Conservation (phyloP, 2,797 vertebrate species). For the Tolypeutes matacus region DNA sequence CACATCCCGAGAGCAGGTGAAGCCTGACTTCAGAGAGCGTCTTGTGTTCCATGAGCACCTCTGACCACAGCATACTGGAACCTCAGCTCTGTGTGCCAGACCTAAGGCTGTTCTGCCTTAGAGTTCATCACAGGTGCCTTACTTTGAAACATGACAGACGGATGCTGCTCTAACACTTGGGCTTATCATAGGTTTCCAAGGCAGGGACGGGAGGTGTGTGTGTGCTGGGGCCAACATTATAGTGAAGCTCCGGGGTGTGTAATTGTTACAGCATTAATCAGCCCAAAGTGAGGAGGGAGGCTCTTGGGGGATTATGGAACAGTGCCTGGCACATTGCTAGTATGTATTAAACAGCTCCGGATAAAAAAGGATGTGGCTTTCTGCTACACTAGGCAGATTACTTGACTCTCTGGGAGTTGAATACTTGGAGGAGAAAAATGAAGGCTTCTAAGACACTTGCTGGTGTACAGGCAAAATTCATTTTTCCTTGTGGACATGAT, state of each 20-base stretch:
- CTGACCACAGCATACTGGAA: not conserved
- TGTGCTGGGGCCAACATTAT: not conserved
- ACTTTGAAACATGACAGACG: not conserved
- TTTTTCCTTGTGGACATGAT: slow-evolving; percentile 45
- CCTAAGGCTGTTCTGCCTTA: not conserved
- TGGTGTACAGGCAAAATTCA: slow-evolving; percentile 54
- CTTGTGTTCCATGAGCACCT: not conserved
- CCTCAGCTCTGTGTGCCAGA: not conserved
- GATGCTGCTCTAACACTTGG: not conserved
- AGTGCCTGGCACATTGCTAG: slow-evolving; percentile 67
- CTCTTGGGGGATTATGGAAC: slow-evolving; percentile 72
- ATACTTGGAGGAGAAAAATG: slow-evolving; percentile 68
- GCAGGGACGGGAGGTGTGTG: not conserved
- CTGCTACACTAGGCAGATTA: slow-evolving; percentile 77
- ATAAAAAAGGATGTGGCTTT: slow-evolving; percentile 74
- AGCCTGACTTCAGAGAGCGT: not conserved
- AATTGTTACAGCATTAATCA: slow-evolving; percentile 78
- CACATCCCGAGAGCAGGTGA: not conserved
- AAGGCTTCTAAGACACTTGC: slow-evolving; percentile 64
- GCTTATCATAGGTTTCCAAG: not conserved
- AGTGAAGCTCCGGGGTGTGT: slow-evolving; percentile 57
- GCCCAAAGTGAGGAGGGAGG: slow-evolving; percentile 59
- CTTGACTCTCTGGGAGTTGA: slow-evolving; percentile 75
- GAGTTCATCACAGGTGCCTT: not conserved
- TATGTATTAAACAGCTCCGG: slow-evolving; percentile 74